A percentile compares a stretch with the other conserved stretches of the same genome.
These are phyloP conservation scores for Scaptomyza tumidula DNA, from an alignment of 2,888 invertebrate species.

Conservation along the genomic window DNA sequence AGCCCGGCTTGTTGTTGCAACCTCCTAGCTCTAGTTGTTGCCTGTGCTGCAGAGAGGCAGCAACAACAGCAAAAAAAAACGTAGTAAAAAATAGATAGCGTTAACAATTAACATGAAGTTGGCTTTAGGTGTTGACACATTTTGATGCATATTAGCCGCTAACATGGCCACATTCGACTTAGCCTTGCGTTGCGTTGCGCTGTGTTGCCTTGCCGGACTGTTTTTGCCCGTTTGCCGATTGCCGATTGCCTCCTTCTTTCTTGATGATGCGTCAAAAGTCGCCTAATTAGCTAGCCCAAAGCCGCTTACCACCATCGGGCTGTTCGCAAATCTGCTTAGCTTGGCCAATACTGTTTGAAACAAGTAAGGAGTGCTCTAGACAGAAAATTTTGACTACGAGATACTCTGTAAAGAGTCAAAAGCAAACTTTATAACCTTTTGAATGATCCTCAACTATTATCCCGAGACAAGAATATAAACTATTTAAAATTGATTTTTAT, in stretches of 20 bases:
- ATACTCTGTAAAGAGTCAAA: neutral
- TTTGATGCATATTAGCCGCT: slow-evolving; percentile 75
- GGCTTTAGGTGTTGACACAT: slow-evolving; percentile 76
- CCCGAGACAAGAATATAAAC: no score
- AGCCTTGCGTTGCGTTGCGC: neutral
- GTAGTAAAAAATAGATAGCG: slow-evolving; percentile 48
- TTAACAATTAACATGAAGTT: slow-evolving; percentile 75
- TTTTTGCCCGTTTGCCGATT: neutral
- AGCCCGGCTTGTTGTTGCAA: neutral
- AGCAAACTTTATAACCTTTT: no score
- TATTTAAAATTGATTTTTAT: no score
- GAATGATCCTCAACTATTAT: no score
- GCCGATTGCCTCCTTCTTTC: slow-evolving; percentile 1
- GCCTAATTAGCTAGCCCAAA: slow-evolving; percentile 75
- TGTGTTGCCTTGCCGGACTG: neutral
- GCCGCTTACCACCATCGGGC: slow-evolving; percentile 66
- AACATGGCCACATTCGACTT: slow-evolving; percentile 30
- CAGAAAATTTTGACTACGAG: neutral
- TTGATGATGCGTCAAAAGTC: slow-evolving; percentile 69
- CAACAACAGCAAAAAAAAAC: neutral
- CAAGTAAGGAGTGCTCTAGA: neutral
- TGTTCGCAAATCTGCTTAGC: slow-evolving; percentile 74
- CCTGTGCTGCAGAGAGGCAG: neutral
- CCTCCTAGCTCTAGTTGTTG: slow-evolving; percentile 10
- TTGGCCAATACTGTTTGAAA: slow-evolving; percentile 37